Conservation (phyloP, 2,888 invertebrate genomes). For the Drepanosiphum platanoidis region DNA sequence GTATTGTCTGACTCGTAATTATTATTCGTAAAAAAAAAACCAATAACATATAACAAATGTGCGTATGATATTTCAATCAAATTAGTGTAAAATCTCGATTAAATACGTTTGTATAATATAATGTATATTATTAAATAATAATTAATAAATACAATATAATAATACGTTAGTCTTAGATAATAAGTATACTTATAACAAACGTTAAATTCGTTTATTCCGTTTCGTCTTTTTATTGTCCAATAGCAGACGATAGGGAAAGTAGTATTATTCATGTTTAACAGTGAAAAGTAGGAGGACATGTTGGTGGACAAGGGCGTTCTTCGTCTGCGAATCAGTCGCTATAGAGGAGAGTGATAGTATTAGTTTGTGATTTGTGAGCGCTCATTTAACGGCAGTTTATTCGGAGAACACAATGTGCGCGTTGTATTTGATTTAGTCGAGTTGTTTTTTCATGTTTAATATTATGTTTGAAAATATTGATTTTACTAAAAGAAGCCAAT, state of each 20-base stretch:
- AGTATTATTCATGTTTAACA: slow-evolving; percentile 41
- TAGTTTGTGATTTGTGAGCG: slow-evolving; percentile 52
- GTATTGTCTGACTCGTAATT: too few species aligned
- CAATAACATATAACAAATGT: too few species aligned
- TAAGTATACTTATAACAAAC: slow-evolving; percentile 2
- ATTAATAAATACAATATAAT: too few species aligned
- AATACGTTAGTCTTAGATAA: too few species aligned
- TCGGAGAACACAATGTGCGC: slow-evolving; percentile 29
- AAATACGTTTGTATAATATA: too few species aligned
- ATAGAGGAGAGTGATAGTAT: slow-evolving; percentile 53
- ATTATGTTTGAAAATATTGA: not conserved
- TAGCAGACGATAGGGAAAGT: slow-evolving; percentile 55
- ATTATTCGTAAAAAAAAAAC: too few species aligned
- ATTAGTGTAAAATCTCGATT: too few species aligned
- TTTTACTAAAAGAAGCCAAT: not conserved
- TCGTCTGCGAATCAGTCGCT: slow-evolving; percentile 54
- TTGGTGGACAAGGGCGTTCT: slow-evolving; percentile 59
- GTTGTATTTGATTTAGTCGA: not conserved
- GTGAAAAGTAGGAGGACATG: slow-evolving; percentile 61
- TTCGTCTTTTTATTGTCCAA: slow-evolving; percentile 49
- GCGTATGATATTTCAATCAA: too few species aligned
- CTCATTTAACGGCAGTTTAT: slow-evolving; percentile 25
- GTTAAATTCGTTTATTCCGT: not conserved
- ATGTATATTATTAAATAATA: too few species aligned
- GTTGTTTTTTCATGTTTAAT: not conserved